Base-by-base conservation (phyloP, 2,888 invertebrate genomes). In the Uloborus plumipes region DNA sequence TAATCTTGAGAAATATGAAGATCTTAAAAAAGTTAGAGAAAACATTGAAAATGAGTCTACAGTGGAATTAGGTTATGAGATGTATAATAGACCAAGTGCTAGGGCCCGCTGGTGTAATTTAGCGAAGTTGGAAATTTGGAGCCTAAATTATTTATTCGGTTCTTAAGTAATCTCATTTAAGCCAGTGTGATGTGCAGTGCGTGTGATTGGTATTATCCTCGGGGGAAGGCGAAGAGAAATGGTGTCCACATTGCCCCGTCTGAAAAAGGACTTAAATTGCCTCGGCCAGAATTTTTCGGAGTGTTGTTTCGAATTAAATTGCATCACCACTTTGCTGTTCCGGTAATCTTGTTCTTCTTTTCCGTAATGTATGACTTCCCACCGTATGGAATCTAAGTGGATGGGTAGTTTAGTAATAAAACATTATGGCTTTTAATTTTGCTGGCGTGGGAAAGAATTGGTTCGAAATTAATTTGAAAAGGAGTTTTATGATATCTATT, bases 1-100 rank as follows among this genome's bases (percentile, higher is more conserved):
- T 78, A 78, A 78, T 78, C 77, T 78, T 65, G 70, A 78, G 70
- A 70, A 78, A 78, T 78, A 78, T 78, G 77, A 78, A 78, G 77
- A 76, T 71, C 77, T 78, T 78, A 65, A 78, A 65, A 78, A 77
- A 31, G 49, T 22, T n/a, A 50, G 66, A 39, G 39, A 39, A 39
- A 39, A 39, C 39, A 39, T 39, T 39, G 39, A 39, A 65, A 78
- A 78, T 65, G 77, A 71, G 70, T 70, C 74, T 65, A 39, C 6
- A 55, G 70, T 65, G 70, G 71, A 78, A 78, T 78, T 78, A 78
- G 77, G 77, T 78, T 78, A 71, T 78, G 71, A 78, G 77, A 78
- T 65, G 77, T 78, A 70, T 78, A 78, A 78, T 78, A 71, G 77
- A 64, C 77, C 39, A 58, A 59, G 77, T 64, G 65, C 50, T 67